phyloP scores from a whole-genome alignment of 2,113 vertebrate species.

The Lycocorax pyrrhopterus region DNA sequence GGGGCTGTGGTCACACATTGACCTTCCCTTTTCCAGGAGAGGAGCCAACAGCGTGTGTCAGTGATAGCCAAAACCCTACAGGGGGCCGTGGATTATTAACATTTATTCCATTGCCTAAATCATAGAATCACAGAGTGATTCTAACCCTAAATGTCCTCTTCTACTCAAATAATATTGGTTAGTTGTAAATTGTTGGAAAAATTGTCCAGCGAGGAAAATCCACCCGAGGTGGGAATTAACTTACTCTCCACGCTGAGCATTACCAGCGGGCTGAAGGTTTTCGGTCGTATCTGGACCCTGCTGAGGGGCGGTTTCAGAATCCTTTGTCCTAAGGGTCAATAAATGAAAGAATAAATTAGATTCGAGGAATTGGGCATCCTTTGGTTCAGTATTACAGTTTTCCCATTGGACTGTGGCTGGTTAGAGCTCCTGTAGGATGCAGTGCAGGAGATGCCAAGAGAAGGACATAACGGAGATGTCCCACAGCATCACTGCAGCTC shows the following conservation, averaged over 20 bases:
- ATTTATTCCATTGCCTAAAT: slow-evolving; percentile 42
- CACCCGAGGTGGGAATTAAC: neutral
- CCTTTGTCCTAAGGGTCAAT: slow-evolving; percentile 40
- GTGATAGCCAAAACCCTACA: neutral
- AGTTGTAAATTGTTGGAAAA: neutral
- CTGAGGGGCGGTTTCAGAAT: slow-evolving; percentile 63
- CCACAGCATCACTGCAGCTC: neutral
- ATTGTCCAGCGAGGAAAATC: neutral
- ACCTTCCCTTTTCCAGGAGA: slow-evolving; percentile 46
- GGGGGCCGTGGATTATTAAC: neutral
- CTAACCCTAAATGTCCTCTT: neutral
- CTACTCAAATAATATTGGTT: neutral
- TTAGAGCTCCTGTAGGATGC: neutral
- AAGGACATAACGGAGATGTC: neutral
- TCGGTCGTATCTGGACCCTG: slow-evolving; percentile 66
- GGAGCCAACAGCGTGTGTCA: neutral
- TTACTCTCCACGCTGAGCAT: slow-evolving; percentile 69
- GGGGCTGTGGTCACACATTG: neutral
- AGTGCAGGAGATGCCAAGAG: neutral
- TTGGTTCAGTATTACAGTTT: neutral
- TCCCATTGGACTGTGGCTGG: neutral
- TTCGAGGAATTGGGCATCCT: neutral
- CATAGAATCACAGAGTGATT: neutral
- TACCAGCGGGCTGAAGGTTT: slow-evolving; percentile 15
- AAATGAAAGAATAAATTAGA: neutral